Base-by-base conservation (phyloP, 2,888 invertebrate species). In the Ypsolopha sequella region DNA sequence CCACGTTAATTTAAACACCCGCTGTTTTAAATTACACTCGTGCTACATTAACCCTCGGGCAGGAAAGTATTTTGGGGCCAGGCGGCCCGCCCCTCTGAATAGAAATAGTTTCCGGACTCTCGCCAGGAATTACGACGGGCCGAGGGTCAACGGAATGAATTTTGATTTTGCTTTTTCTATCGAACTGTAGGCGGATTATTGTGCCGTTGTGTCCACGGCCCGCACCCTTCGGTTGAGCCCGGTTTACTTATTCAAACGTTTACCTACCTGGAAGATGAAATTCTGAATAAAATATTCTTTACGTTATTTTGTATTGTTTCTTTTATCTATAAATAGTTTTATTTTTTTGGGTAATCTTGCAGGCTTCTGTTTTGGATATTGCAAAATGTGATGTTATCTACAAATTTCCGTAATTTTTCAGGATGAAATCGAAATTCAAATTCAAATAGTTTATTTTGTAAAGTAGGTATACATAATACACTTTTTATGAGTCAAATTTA, bases 101-200 rank as follows among this genome's bases (percentile, higher is more conserved):
- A 69, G 78, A 75, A 84, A 82, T 82, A 82, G 82, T 79, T 80
- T 81, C 73, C 71, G 74, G 68, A 46, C 59, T 38, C 64, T 63
- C 59, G 59, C 62, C 57, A 65, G 67, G 70, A 78, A 78, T 80
- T 80, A 79, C 76, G 71, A 64, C 61, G 68, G 63, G 56, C 57
- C 51, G 56, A 59, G 75, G 79, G 80, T 79, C 78, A 79, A 66
- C 67, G 70, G 73, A 79, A 80, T 81, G 80, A 82, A 82, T 82
- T 82, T 78, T 76, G 79, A 80, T 80, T 80, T 73, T 68, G 76
- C 67, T 76, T 76, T 80, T 78, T 76, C 77, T 72, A 77, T 78
- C 60, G 66, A 61, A 63, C 65, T 48, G 50, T 33, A 51, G 58
- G 56, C 57, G 72, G 74, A 74, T 75, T 78, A 76, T 73, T 68